Evolutionary conservation across 2,113 vertebrate species (phyloP).

Genomic region (Leptodactylus fuscus): DNA sequence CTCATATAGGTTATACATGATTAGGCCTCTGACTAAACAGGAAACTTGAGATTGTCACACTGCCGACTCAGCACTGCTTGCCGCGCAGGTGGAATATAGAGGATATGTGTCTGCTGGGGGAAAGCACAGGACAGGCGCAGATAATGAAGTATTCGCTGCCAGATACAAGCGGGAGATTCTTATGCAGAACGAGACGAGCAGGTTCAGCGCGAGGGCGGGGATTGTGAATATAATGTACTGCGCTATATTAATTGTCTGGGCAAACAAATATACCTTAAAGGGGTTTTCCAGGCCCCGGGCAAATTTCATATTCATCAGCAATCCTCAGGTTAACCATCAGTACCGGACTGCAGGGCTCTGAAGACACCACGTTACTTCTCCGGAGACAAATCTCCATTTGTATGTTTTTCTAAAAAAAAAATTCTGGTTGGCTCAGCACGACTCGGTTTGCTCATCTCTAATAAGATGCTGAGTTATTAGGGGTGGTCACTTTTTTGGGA

Average conservation of each 20-base stretch:
- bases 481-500: no score
- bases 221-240: not conserved
- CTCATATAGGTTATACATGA: no score
- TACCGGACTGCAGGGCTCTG: no score
- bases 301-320: no score
- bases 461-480: no score
- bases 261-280: not conserved
- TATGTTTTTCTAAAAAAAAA: no score
- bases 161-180: not conserved
- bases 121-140: not conserved
- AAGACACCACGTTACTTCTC: no score
- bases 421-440: no score
- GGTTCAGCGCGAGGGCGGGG: not conserved
- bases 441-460: no score
- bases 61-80: not conserved
- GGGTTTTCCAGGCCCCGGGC: no score
- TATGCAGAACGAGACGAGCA: not conserved
- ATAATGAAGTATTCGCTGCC: not conserved
- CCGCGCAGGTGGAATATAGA: not conserved
- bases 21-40: constrained; percentile 30
- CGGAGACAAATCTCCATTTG: no score
- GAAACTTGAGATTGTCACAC: not conserved
- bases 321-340: no score
- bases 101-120: not conserved
- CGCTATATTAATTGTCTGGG: not conserved